phyloP scores from a whole-genome alignment of 2,113 vertebrate species.

The Pterocles burchelli region DNA sequence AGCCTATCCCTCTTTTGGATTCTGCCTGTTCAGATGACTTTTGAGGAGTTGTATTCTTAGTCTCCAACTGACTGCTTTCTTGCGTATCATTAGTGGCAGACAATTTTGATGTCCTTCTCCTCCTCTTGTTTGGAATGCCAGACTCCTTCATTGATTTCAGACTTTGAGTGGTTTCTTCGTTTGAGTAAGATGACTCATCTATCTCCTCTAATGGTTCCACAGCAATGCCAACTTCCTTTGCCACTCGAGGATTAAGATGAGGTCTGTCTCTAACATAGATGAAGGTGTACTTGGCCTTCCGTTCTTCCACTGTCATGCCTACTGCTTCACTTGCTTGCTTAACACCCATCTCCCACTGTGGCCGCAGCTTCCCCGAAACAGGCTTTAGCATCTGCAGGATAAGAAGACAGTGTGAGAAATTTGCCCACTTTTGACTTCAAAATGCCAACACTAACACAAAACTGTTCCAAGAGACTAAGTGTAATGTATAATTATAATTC shows the following conservation, averaged over 20 bases:
- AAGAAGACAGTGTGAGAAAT: not conserved
- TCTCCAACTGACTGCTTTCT: conserved; percentile 31
- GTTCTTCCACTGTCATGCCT: conserved; percentile 81
- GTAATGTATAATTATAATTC: not conserved
- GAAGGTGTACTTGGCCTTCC: conserved; percentile 88
- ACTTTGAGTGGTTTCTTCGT: conserved; percentile 29
- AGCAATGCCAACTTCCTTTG: conserved; percentile 76
- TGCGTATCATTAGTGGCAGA: not conserved
- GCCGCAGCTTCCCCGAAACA: conserved; percentile 85
- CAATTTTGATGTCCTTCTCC: conserved; percentile 71
- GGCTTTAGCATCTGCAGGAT: conserved; percentile 77
- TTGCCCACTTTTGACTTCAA: not conserved
- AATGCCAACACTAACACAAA: not conserved
- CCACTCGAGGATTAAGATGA: conserved; percentile 84
- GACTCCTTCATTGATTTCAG: conserved; percentile 47
- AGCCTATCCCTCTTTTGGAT: conserved; percentile 64
- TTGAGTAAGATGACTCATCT: conserved; percentile 28
- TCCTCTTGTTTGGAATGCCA: conserved; percentile 73
- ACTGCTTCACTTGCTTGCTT: conserved; percentile 88
- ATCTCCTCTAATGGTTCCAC: conserved; percentile 65
- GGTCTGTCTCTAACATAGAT: conserved; percentile 85
- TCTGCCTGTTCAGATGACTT: conserved; percentile 71
- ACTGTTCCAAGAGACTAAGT: not conserved
- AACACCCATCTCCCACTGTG: conserved; percentile 92
- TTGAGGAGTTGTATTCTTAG: conserved; percentile 54